Evolutionary conservation across 2,888 invertebrate genomes (phyloP), one percentile per base, ranked within the genome.

Genomic region (Epistrophe grossulariae): DNA sequence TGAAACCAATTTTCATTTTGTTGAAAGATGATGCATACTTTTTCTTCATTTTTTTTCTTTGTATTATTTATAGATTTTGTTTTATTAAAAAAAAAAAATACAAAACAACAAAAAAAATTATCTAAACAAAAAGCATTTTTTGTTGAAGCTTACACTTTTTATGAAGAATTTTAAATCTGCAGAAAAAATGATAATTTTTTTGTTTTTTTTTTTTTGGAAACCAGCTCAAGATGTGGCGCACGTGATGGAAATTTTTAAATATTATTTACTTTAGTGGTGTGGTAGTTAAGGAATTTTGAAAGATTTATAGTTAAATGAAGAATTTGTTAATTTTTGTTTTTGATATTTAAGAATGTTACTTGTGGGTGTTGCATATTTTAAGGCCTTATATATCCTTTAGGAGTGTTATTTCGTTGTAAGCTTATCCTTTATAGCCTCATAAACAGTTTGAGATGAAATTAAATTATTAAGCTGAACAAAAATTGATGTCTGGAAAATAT

Each of bases 1-100:
- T 91, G 89, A 62, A 89, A 91, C 91, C 90, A 91, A 91, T 89
- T 90, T 89, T 88, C 68, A 76, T 74, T 48, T 68, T 76, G 52
- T 43, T 45, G 45, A 70, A 73, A 28, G 55, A 71, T 74, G 52
- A 52, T 70, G 52, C 19, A 52, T 52, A 35, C 15, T 64, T 64
- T 19, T 66, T n/a, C 15, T 64, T 28, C 24, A 15, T 45, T 13
- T 19, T 4, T 35, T 50, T 50, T n/a, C 35, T 15, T 68, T 50
- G 48, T 62, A 70, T 76, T 60, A 62, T 64, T 79, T 50, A 74
- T 79, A 70, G 84, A 79, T 84, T 79, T 64, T 40, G 24, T 70
- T 70, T 55, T 38, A 52, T 40, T 38, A 3, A 40, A 70, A 52
- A 35, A 3, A 40, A 70, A 19, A 50, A 52, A 43, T 40, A 40